Evolutionary conservation across 92 coral and sea anemone genomes (phyloP).

Genomic region (Parazoanthus atlanticus): DNA sequence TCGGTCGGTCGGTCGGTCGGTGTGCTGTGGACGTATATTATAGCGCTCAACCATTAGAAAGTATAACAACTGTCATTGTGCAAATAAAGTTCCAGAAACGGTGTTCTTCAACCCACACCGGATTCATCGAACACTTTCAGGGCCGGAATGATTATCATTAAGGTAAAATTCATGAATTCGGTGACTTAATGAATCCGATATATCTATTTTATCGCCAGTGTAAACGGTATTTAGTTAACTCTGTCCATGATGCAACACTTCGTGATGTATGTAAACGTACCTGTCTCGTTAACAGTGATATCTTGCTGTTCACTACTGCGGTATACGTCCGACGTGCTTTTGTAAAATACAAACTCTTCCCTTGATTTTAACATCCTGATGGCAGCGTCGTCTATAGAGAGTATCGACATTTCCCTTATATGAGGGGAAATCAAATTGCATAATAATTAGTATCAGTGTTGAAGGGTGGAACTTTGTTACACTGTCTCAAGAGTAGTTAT

Average conservation of each 20-base stretch:
- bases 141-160: background rate
- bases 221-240: too few relatives aligned
- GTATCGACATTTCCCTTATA: slow-evolving; percentile 13
- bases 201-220: background rate
- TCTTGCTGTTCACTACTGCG: slow-evolving; percentile 15
- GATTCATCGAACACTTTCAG: too few relatives aligned
- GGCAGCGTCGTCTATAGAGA: slow-evolving; percentile 7
- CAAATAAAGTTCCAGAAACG: too few relatives aligned
- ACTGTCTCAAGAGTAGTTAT: background rate
- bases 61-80: too few relatives aligned
- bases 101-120: too few relatives aligned
- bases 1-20: too few relatives aligned
- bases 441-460: background rate
- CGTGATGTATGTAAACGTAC: background rate
- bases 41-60: too few relatives aligned
- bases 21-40: too few relatives aligned
- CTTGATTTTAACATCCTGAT: slow-evolving; percentile 20
- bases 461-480: background rate
- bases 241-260: too few relatives aligned
- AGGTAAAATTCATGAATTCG: background rate
- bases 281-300: slow-evolving; percentile 23
- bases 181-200: background rate
- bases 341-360: slow-evolving; percentile 32
- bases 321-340: background rate
- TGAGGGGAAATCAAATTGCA: background rate